These are phyloP conservation scores for Tragulus kanchil DNA, from an alignment of 2,113 vertebrate genomes.

Conservation along the genomic window DNA sequence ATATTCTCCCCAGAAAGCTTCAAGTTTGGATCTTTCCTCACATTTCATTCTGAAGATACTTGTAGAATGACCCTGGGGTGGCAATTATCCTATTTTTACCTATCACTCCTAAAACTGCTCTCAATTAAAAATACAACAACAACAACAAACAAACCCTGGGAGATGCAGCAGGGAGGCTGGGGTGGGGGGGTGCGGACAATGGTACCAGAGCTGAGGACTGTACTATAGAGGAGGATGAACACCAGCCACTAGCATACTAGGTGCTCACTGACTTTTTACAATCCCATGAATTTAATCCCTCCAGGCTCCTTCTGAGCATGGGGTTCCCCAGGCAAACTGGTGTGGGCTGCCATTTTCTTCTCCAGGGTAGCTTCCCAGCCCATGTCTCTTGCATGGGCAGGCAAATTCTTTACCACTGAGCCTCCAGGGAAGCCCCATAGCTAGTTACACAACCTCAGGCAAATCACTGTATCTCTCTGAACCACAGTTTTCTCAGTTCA, in stretches of 20 bases:
- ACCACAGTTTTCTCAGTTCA: constrained; percentile 1
- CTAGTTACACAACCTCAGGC: not conserved
- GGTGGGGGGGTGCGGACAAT: not conserved
- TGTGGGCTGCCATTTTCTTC: not conserved
- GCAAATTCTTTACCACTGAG: not conserved
- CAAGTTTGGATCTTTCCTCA: not conserved
- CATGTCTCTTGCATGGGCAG: not conserved
- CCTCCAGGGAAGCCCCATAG: not conserved
- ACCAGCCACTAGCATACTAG: not conserved
- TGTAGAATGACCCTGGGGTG: not conserved
- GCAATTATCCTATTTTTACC: not conserved
- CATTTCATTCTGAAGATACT: not conserved
- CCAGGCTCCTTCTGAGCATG: not conserved
- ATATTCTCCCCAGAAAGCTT: not conserved
- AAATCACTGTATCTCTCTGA: not conserved
- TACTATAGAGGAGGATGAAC: not conserved
- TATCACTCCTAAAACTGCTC: not conserved
- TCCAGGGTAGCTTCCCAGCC: not conserved
- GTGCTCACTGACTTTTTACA: not conserved
- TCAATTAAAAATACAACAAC: not conserved
- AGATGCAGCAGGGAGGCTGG: not conserved
- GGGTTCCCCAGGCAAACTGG: not conserved
- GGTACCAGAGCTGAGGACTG: too few relatives aligned
- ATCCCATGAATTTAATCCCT: not conserved
- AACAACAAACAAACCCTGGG: not conserved